These are phyloP conservation scores for Micrasema minimum DNA, from an alignment of 1,140 invertebrate genomes.

Conservation along the genomic window DNA sequence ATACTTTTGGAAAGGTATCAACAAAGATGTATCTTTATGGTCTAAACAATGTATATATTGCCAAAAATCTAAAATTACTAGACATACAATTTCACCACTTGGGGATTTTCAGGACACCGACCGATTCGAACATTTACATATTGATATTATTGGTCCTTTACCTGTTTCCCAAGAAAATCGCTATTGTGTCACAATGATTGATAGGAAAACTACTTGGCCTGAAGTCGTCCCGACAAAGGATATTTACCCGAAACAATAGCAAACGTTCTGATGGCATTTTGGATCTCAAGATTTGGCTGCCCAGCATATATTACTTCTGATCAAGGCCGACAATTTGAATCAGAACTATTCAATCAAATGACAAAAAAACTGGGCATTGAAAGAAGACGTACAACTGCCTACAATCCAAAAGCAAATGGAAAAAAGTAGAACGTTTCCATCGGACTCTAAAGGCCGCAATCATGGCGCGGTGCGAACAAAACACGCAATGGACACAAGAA, in stretches of 20 bases:
- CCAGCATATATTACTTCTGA: neutral
- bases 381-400: neutral
- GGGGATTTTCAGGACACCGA: neutral
- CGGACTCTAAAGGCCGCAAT: neutral
- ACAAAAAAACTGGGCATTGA: neutral
- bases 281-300: slow-evolving; percentile 2
- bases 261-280: neutral
- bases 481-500: neutral
- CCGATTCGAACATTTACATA: neutral
- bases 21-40: neutral
- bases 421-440: neutral
- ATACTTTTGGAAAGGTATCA: neutral
- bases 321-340: neutral
- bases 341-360: too few species aligned
- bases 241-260: neutral
- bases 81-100: neutral
- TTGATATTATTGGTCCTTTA: neutral
- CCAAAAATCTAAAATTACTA: neutral
- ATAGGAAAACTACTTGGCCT: too few species aligned
- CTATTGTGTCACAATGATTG: neutral
- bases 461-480: neutral
- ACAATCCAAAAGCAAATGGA: neutral
- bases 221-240: too few species aligned
- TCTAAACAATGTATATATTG: too few species aligned
- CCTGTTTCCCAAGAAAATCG: neutral